A percentile compares a stretch with the other conserved stretches of the same genome.
These are phyloP conservation scores for Hartigia nigra DNA, from an alignment of 2,888 invertebrate species.

Conservation along the genomic window DNA sequence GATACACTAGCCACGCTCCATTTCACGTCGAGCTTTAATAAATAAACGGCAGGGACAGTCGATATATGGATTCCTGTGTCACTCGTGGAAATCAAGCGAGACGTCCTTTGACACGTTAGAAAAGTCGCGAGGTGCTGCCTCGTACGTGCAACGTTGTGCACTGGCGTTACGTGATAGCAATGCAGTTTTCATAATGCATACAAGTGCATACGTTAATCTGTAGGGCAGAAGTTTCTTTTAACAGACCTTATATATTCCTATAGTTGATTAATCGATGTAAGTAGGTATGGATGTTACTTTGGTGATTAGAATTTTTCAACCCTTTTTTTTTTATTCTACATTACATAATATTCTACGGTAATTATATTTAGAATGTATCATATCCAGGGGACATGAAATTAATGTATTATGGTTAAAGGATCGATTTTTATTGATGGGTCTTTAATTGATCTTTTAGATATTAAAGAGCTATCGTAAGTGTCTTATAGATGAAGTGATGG, in stretches of 20 bases:
- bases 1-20: background rate
- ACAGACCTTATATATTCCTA: background rate
- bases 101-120: constrained; percentile 21
- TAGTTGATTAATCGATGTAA: background rate
- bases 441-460: background rate
- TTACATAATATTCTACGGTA: background rate
- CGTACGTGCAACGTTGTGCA: constrained; percentile 9
- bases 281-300: background rate
- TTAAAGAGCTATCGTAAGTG: background rate
- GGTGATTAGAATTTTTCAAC: background rate
- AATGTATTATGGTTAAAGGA: background rate
- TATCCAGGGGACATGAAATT: background rate
- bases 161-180: background rate
- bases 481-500: background rate
- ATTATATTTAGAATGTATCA: too few relatives aligned
- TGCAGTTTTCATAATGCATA: background rate
- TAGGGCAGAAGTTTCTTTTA: background rate
- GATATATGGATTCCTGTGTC: constrained; percentile 31
- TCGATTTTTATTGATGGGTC: background rate
- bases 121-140: background rate
- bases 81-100: constrained; percentile 27
- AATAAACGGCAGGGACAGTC: constrained; percentile 34
- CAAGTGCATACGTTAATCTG: background rate
- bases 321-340: background rate
- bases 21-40: constrained; percentile 24